Evolutionary conservation across 2,113 vertebrate genomes (phyloP), one percentile per base, ranked within the genome.

Genomic region (Ibidorhyncha struthersii): DNA sequence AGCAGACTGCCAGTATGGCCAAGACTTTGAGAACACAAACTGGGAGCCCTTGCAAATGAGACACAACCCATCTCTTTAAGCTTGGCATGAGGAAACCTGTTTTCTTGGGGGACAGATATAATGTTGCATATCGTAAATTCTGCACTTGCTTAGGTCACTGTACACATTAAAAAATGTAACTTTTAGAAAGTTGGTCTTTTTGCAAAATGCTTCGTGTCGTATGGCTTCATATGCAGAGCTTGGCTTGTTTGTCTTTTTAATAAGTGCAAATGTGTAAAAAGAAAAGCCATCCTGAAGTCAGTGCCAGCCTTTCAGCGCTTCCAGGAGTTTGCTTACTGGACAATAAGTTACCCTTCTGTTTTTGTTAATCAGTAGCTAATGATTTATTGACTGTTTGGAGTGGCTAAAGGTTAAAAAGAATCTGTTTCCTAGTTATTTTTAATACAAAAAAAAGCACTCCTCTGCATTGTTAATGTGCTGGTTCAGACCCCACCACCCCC

Each of bases 281-380:
- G 85, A 93, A 97, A 96, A 96, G 72, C 47, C 47, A 95, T 72
- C 69, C 90, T 66, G 36, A 90, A 95, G 77, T 53, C 82, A 95
- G 70, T 40, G 80, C 83, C 93, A 97, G 94, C 76, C 79, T 89
- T 94, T 94, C 73, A 96, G 53, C 12, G 65, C 70, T 91, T 96
- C 94, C 95, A 96, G 91, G 88, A 91, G 93, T 94, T 78, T 92
- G 66, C 89, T 90, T 59, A 65, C 85, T 14, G 29, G 92, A 91
- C 89, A 96, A 76, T 81, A 88, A 96, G 93, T 69, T 91, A 96
- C 80, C 63, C 95, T 62, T 83, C 74, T 96, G 86, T 70, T 91
- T 96, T 86, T 92, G 94, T 97, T 97, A 96, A 97, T 97, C 92
- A 95, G 96, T 96, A 97, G 93, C 89, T 94, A 95, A 96, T 97